Evolutionary conservation across 2,113 vertebrate genomes (phyloP).

Genomic region (Myotis davidii): DNA sequence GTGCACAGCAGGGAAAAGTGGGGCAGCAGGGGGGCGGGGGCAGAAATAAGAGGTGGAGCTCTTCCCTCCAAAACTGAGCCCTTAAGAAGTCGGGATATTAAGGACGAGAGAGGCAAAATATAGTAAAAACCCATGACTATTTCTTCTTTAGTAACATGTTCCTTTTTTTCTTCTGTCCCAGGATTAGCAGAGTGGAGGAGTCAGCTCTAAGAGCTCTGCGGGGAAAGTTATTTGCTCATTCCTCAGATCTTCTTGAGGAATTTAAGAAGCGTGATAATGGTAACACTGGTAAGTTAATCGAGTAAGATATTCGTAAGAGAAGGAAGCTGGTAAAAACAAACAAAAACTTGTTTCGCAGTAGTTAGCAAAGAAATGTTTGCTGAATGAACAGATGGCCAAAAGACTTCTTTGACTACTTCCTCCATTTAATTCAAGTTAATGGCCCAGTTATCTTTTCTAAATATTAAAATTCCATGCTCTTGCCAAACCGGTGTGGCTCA

Average conservation of each 20-base stretch:
- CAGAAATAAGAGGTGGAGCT: not conserved
- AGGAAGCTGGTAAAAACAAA: not conserved
- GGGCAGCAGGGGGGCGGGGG: no score
- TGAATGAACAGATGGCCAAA: not conserved
- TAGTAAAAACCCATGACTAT: not conserved
- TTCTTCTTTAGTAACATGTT: not conserved
- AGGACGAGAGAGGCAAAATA: not conserved
- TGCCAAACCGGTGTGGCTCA: no score
- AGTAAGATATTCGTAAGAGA: not conserved
- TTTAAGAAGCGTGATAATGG: conserved; percentile 82
- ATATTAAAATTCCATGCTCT: not conserved
- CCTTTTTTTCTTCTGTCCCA: conserved; percentile 47
- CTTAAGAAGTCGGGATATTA: not conserved
- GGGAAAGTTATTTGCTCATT: conserved; percentile 87
- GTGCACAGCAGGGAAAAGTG: not conserved
- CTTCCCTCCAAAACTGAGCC: not conserved
- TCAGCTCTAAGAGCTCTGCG: conserved; percentile 86
- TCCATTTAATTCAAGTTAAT: not conserved
- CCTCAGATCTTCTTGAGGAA: conserved; percentile 81
- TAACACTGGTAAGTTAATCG: conserved; percentile 79
- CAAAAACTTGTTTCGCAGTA: no score
- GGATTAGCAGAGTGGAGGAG: conserved; percentile 87
- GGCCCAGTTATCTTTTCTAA: not conserved
- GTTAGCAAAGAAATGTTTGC: not conserved
- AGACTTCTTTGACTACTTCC: not conserved